Conservation (phyloP, 2,797 vertebrate genomes). For the Naso thynnoides region DNA sequence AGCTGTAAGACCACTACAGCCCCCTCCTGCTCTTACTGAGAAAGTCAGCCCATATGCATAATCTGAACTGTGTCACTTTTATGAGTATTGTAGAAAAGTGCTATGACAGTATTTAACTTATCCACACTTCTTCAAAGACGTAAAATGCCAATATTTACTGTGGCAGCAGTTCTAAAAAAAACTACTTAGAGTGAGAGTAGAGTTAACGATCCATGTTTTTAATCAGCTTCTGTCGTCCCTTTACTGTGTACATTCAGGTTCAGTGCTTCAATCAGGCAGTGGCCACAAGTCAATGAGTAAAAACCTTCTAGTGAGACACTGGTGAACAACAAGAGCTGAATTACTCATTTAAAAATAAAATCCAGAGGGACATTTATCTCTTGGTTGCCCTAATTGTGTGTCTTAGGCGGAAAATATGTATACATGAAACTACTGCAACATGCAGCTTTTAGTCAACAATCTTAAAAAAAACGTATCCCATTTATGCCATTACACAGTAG, state of each 20-base stretch:
- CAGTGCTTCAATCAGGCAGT: neutral
- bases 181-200: neutral
- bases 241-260: neutral
- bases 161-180: too few species aligned
- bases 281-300: neutral
- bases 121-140: too few species aligned
- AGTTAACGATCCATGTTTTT: neutral
- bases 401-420: neutral
- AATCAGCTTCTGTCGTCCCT: constrained; percentile 9
- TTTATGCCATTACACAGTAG: constrained; percentile 13
- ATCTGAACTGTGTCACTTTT: too few species aligned
- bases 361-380: neutral
- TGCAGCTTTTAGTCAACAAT: constrained; percentile 13
- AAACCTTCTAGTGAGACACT: neutral
- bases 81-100: too few species aligned
- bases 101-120: too few species aligned
- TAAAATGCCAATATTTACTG: too few species aligned
- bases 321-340: neutral
- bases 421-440: neutral
- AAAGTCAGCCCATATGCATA: too few species aligned
- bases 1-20: too few species aligned
- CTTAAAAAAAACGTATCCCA: neutral
- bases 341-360: neutral
- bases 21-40: too few species aligned
- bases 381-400: neutral